These are phyloP conservation scores for Rhingia campestris DNA, from an alignment of 2,888 invertebrate species.

Conservation along the genomic window DNA sequence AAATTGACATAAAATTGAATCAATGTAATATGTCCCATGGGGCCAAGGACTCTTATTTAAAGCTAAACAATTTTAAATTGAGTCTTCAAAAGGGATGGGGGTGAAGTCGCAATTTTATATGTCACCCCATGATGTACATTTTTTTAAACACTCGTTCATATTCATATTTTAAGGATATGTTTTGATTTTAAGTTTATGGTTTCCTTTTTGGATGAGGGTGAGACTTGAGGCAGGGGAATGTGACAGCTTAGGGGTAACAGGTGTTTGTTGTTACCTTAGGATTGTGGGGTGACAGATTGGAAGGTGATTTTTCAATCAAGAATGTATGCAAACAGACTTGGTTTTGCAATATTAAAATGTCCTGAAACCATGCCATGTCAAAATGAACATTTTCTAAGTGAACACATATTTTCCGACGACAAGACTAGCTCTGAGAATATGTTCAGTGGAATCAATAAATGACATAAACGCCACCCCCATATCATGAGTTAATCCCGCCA, in stretches of 20 bases:
- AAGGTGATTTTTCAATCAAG: no score
- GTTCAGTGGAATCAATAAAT: no score
- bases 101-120: slow-evolving; percentile 17
- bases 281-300: neutral
- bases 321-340: no score
- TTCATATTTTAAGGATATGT: slow-evolving; percentile 28
- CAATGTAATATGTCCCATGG: slow-evolving; percentile 83
- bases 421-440: no score
- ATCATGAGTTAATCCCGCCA: no score
- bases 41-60: slow-evolving; percentile 67
- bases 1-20: slow-evolving; percentile 84
- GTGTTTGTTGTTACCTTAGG: slow-evolving; percentile 34
- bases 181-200: slow-evolving; percentile 50
- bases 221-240: neutral
- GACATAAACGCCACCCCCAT: no score
- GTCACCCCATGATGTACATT: neutral
- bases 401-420: no score
- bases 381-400: no score
- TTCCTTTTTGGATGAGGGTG: slow-evolving; percentile 15
- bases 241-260: slow-evolving; percentile 38
- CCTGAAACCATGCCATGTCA: no score
- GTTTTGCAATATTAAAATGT: no score
- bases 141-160: slow-evolving; percentile 14
- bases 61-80: slow-evolving; percentile 73
- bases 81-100: slow-evolving; percentile 25